Conservation (phyloP, 2,113 vertebrate species). For the Oncorhynchus mykiss region DNA sequence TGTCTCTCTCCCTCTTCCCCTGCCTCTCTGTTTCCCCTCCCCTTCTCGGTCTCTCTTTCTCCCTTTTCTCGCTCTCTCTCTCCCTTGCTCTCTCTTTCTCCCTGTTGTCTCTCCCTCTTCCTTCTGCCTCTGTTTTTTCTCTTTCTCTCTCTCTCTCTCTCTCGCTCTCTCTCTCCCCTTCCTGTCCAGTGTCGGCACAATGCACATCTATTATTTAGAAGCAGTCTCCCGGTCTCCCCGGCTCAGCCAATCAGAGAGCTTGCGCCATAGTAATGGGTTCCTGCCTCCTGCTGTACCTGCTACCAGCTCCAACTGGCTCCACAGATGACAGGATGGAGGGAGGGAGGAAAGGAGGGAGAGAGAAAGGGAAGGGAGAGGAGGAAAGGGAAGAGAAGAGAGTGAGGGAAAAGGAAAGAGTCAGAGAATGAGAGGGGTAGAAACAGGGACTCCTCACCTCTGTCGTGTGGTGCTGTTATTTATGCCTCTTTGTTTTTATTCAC, state of each 20-base stretch:
- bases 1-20: conserved; percentile 5
- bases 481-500: conserved; percentile 68
- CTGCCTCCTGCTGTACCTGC: conserved; percentile 95
- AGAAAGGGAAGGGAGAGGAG: conserved; percentile 34
- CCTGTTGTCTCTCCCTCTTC: conserved; percentile 2
- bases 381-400: conserved; percentile 53
- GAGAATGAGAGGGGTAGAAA: conserved; percentile 55
- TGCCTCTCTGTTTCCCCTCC: conserved; percentile 20
- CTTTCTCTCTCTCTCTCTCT: conserved; percentile 21
- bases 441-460: conserved; percentile 79
- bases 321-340: conserved; percentile 52
- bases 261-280: conserved; percentile 94
- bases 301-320: conserved; percentile 89
- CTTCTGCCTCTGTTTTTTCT: too few species aligned
- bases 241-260: conserved; percentile 97
- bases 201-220: conserved; percentile 99
- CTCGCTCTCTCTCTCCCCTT: conserved; percentile 48
- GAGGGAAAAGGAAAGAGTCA: conserved; percentile 33
- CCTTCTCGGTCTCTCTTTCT: conserved; percentile 46
- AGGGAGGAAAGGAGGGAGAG: conserved; percentile 16
- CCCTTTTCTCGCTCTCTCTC: conserved; percentile 49
- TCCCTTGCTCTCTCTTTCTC: conserved; percentile 42
- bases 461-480: conserved; percentile 77
- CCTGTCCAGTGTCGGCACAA: conserved; percentile 95
- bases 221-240: conserved; percentile 93